Base-by-base conservation (phyloP, 2,113 vertebrate species). In the Brienomyrus brachyistius region DNA sequence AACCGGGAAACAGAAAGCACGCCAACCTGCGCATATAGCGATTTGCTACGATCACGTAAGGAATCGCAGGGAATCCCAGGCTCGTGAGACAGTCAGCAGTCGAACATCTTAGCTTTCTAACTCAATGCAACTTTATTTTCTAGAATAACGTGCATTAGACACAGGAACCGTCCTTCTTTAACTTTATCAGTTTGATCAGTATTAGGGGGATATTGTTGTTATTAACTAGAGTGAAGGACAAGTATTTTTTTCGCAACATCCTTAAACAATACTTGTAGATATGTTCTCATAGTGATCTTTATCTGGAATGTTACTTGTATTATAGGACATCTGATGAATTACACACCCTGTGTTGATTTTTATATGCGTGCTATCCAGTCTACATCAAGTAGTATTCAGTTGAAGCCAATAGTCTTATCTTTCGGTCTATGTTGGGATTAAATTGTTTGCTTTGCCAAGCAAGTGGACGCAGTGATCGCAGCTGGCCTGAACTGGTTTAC, bases 31-130 rank as follows among this genome's bases (percentile, higher is more conserved):
- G 85, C 23, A 1, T 52, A 95, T 92, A 94, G 96, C 95, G 95
- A 96, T 95, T 94, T 95, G 94, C 88, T 95, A 94, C 95, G 94
- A 94, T 91, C 92, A 94, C 93, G 95, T 95, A 91, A 48, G 27
- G 86, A 89, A 27, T 19, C 52, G 50, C n/a, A 70, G 89, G 89
- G 89, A 87, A 90, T 21, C 85, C 89, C 89, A 27, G 2, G 10
- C 85, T 77, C 70, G 54, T 77, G 35, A 87, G 43, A 43, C 47
- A 54, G 9, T 35, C 66, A 31, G 8, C 19, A 47, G 23, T n/a
- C 56, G 23, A 62, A 62, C n/a, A n/a, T 80, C 35, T 77, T 82
- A 15, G 1, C 15, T 82, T 21, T 43, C 43, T 82, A 45, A 40
- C 40, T 74, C 74, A 17, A 40, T 35, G 13, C 15, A 77, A 4